phyloP scores from a whole-genome alignment of 2,797 vertebrate genomes.

The Manis crassicaudata region DNA sequence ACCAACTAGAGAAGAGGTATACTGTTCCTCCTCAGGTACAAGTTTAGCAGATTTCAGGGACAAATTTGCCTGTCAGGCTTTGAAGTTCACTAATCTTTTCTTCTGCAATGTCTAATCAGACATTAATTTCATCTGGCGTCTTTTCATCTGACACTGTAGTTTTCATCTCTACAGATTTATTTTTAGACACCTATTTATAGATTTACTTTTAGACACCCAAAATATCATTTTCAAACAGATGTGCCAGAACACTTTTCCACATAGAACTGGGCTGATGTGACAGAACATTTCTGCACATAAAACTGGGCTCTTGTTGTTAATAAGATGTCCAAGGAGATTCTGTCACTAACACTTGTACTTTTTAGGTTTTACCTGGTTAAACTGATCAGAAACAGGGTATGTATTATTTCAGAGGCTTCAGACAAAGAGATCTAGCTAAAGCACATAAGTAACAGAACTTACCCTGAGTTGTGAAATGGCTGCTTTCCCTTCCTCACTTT shows the following conservation, averaged over 20 bases:
- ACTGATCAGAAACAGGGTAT: neutral
- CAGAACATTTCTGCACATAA: neutral
- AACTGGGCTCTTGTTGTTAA: neutral
- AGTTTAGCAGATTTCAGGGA: neutral
- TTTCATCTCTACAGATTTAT: neutral
- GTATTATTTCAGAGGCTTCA: neutral
- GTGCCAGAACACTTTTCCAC: neutral
- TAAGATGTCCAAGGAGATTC: neutral
- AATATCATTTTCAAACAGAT: neutral
- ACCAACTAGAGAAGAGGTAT: neutral
- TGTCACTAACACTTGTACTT: neutral
- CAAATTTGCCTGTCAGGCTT: neutral
- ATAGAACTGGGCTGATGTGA: neutral
- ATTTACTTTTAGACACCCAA: neutral
- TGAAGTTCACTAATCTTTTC: neutral
- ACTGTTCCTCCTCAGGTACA: neutral
- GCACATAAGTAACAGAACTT: slow-evolving; percentile 56
- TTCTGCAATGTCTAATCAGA: neutral
- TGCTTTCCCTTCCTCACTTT: slow-evolving; percentile 98
- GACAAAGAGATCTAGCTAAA: neutral
- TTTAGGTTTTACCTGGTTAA: neutral
- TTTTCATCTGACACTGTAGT: neutral
- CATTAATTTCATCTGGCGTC: neutral
- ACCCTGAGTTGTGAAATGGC: slow-evolving; percentile 97
- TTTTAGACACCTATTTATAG: neutral